Conservation (phyloP, 35 echinoderm and acorn worm genomes). For the Hemicentrotus pulcherrimus region DNA sequence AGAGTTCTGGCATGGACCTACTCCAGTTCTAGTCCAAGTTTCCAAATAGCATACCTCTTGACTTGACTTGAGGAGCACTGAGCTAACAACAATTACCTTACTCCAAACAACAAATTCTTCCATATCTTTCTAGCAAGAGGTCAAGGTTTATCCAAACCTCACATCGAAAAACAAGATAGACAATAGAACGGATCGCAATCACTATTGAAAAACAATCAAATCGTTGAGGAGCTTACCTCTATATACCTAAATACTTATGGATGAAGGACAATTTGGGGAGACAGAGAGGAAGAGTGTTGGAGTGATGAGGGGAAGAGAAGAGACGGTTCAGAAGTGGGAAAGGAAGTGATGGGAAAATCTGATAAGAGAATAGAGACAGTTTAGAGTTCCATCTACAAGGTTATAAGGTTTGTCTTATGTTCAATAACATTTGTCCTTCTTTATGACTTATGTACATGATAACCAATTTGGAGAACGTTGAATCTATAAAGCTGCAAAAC, state of each 20-base stretch:
- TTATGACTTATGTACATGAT: too few relatives aligned
- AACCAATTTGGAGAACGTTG: too few relatives aligned
- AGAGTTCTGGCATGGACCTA: neutral
- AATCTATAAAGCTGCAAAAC: too few relatives aligned
- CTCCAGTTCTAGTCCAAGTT: neutral
- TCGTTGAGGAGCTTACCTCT: neutral
- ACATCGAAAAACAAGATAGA: constrained; percentile 10
- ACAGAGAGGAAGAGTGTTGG: neutral
- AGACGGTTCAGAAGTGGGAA: neutral
- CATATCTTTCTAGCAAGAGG: constrained; percentile 28
- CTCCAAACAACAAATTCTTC: constrained; percentile 39
- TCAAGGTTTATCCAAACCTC: constrained; percentile 29
- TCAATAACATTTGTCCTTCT: neutral
- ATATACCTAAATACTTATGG: too few relatives aligned
- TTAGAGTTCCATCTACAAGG: neutral
- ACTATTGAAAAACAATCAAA: constrained; percentile 14
- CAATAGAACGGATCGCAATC: neutral
- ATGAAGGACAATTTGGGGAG: neutral
- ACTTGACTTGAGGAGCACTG: neutral
- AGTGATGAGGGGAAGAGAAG: constrained; percentile 6
- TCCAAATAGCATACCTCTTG: constrained; percentile 39
- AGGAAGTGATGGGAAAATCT: constrained; percentile 10
- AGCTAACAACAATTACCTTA: constrained; percentile 36
- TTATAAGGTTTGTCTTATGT: neutral
- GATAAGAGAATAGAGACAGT: neutral